Base-by-base conservation (phyloP, 2,797 vertebrate genomes). In the Danio albolineatus region DNA sequence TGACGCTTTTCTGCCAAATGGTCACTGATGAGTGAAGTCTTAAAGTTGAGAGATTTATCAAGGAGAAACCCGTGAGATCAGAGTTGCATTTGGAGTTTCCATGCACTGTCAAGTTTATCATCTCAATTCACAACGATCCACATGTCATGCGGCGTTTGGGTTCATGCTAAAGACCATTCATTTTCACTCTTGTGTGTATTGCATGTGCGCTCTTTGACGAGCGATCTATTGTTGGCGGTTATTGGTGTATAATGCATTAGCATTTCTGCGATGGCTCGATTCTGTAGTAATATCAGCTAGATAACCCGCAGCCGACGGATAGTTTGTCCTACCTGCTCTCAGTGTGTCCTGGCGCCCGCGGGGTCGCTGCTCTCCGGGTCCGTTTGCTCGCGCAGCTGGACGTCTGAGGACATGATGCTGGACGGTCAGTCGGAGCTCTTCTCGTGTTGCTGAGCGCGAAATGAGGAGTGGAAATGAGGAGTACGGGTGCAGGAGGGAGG, bases 351-450 rank as follows among this genome's bases (percentile, higher is more conserved):
- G 56, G 28, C 79, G 21, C 83, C 57, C 86, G 84, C 86, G 86
- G 82, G 80, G 85, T 83, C 86, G 85, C 73, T 70, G 70, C 61
- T 84, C 71, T 85, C 72, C 59, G 66, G 91, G 87, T 92, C 89
- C 90, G 90, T 89, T 91, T 89, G 90, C 90, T 90, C 85, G 88
- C 91, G 79, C 88, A 91, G 90, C 90, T 92, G 92, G 90, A 90
- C 89, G 92, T 94, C 91, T 92, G 92, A 91, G 90, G 90, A 93
- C 94, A 92, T 91, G 93, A 89, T 93, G 84, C 86, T 92, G 90
- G 90, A 89, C 81, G 78, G 86, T 39, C 81, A 78, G 86, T 39
- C 76, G 61, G 70, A 85, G 89, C 88, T 87, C 87, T 89, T 87
- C 83, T 85, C 78, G 72, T 61, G 82, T 28, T 28, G 81, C 69